phyloP scores from a whole-genome alignment of 2,888 invertebrate genomes.

The Ashinkailepas kermadecensis region DNA sequence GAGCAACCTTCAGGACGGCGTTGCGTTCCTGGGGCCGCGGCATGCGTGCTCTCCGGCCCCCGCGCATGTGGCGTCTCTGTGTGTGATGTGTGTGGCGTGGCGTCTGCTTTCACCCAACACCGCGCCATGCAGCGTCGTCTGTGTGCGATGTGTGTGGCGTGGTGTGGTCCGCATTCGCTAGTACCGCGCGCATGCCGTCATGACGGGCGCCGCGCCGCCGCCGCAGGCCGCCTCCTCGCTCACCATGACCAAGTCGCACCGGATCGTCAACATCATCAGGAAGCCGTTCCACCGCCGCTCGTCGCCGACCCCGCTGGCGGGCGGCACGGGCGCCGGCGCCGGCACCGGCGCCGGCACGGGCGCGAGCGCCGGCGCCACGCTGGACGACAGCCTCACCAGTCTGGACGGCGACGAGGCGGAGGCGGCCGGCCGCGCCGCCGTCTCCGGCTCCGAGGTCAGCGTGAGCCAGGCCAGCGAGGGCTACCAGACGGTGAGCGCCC shows the following conservation, averaged over 20 bases:
- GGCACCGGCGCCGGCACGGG: background rate
- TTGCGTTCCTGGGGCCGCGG: background rate
- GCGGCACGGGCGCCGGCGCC: slow-evolving; percentile 20
- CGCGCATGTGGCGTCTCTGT: background rate
- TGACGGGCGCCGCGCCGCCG: background rate
- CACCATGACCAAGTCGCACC: slow-evolving; percentile 40
- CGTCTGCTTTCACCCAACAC: background rate
- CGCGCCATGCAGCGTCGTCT: background rate
- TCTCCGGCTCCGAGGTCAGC: background rate
- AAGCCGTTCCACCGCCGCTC: slow-evolving; percentile 55
- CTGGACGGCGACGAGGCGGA: slow-evolving; percentile 27
- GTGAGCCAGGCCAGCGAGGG: slow-evolving; percentile 5
- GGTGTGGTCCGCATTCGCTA: too few relatives aligned
- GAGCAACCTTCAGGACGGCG: background rate
- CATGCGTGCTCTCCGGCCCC: background rate
- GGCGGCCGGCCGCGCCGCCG: background rate
- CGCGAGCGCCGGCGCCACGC: slow-evolving; percentile 5
- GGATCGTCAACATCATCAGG: slow-evolving; percentile 56
- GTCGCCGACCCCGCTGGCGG: background rate
- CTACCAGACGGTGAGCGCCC: slow-evolving; percentile 21
- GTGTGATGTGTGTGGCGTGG: background rate
- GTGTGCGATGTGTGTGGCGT: background rate
- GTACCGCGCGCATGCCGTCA: background rate
- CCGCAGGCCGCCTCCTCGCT: slow-evolving; percentile 18
- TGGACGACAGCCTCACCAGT: slow-evolving; percentile 23